A percentile compares a stretch with the other conserved stretches of the same genome.
phyloP scores from a whole-genome alignment of 2,113 vertebrate species.

The Lophochroa leadbeateri region DNA sequence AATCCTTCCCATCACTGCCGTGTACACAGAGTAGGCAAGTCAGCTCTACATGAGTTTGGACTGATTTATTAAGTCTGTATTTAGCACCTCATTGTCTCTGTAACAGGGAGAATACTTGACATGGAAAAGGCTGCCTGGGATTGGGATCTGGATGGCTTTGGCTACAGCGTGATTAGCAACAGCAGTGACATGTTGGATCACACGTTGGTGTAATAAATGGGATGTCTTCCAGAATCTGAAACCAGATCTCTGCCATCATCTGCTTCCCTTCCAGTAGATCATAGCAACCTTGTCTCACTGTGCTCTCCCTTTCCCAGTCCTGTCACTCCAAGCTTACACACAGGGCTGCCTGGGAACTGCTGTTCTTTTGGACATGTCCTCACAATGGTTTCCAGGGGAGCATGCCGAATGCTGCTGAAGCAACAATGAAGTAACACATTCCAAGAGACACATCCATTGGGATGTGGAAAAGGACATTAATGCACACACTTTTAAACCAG shows the following conservation, averaged over 20 bases:
- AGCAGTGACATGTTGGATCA: not conserved
- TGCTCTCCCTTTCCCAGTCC: not conserved
- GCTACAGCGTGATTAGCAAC: not conserved
- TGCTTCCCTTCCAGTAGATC: not conserved
- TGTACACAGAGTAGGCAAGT: rapidly evolving
- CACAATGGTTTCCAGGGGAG: constrained; percentile 35
- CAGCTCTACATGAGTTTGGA: not conserved
- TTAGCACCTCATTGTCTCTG: not conserved
- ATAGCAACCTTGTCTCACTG: not conserved
- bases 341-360: not conserved
- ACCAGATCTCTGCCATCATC: not conserved
- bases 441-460: not conserved
- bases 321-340: not conserved
- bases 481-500: not conserved
- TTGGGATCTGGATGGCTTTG: not conserved
- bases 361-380: not conserved
- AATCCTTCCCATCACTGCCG: not conserved
- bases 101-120: not conserved
- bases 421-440: not conserved
- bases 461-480: not conserved
- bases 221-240: not conserved
- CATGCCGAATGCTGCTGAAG: not conserved
- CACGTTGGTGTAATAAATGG: rapidly evolving
- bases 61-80: not conserved
- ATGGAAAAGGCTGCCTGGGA: not conserved